These are phyloP conservation scores for Stegodyphus dumicola DNA, from an alignment of 1,140 invertebrate species.

Conservation along the genomic window DNA sequence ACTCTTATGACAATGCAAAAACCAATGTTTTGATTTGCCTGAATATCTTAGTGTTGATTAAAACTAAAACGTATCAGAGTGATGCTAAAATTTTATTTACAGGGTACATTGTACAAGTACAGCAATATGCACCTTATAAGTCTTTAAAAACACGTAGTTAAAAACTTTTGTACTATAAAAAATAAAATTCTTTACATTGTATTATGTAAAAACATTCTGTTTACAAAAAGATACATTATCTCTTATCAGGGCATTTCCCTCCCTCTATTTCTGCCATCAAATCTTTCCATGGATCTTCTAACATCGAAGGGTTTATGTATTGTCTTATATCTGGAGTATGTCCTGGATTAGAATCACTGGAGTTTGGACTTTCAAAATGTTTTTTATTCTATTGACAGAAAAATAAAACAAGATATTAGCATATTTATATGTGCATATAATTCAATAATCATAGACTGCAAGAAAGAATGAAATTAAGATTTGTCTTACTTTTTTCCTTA, in stretches of 20 bases:
- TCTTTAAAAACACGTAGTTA: not conserved
- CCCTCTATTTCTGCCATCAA: conserved; percentile 6
- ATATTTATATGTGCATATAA: not conserved
- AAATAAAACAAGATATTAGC: not conserved
- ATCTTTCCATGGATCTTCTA: conserved; percentile 25
- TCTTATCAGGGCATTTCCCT: not conserved
- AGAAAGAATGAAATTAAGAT: not conserved
- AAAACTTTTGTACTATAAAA: not conserved
- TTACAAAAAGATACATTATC: not conserved
- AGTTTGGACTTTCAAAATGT: not conserved
- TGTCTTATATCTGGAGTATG: not conserved
- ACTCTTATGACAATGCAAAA: too few species aligned
- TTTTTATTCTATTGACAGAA: not conserved
- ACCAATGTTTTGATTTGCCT: too few species aligned
- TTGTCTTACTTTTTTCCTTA: not conserved
- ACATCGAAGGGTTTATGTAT: conserved; percentile 10
- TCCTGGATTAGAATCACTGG: conserved; percentile 14
- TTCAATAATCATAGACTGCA: not conserved
- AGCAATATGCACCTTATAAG: not conserved
- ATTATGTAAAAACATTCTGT: not conserved
- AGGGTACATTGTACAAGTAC: not conserved
- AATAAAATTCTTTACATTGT: too few species aligned
- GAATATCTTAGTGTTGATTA: too few species aligned
- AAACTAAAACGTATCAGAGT: too few species aligned
- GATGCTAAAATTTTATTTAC: not conserved